Evolutionary conservation across 1,140 invertebrate genomes (phyloP), one percentile per base, ranked within the genome.

Genomic region (Ceratosolen fusciceps): DNA sequence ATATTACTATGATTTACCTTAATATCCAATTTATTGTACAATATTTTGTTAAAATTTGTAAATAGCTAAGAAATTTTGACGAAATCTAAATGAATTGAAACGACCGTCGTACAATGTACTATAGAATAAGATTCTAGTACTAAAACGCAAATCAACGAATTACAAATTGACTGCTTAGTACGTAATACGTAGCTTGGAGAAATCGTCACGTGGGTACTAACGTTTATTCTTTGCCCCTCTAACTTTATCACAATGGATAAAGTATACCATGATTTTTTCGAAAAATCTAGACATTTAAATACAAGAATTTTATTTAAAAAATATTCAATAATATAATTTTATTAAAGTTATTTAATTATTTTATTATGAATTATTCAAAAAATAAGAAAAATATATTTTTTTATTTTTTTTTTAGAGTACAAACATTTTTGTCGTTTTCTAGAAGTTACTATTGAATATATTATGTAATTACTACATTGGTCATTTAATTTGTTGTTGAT

Each of bases 221-320:
- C 1, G 37, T n/a, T 31, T 19, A 9, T 29, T 9, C 60, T 12
- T 37, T 24, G 19, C 16, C 21, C 10, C 19, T 37, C 60, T 37
- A n/a, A 10, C 19, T 52, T 52, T 37, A 5, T 34, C 31, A 34
- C 10, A 1, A 9, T 37, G 1, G 34, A 62, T 19, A 7, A 34
- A 54, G 21, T 4, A 54, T 54, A 16, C 7, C 7, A 1, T 56
- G 29, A 26, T 2, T 14, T 65, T 65, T 65, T 65, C 60, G 60
- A 65, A 65, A 65, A 37, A 37, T 65, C 60, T 65, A 65, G 60
- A 65, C 34, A n/a, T 10, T 65, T 37, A n/a, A 5, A 4, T 62
- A 26, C 16, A 60, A 60, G 31, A 34, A 47, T 47, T 7, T 47
- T 47, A 2, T 52, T 19, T 19, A 52, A 52, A 21, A 52, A n/a